Base-by-base conservation (phyloP, 2,113 vertebrate genomes). In the Solea senegalensis region DNA sequence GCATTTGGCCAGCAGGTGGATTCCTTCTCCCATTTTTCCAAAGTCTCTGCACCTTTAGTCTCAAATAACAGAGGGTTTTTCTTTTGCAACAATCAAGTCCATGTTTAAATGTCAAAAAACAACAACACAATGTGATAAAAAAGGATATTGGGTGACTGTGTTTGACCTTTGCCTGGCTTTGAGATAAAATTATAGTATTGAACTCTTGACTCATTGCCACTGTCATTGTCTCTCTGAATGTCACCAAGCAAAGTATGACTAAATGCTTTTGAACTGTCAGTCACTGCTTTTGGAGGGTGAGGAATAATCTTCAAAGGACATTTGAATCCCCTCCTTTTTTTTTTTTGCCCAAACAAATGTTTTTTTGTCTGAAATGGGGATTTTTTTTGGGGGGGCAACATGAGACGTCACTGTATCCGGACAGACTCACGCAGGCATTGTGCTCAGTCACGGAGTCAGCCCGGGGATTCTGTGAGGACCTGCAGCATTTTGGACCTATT, bases 311-410 rank as follows among this genome's bases (percentile, higher is more conserved):
- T 40, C 46, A 55, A 53, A 67, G 34, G 11, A 7, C 16, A 26
- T 39, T 62, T 80, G 78, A 74, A 78, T 58, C 68, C 54, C 69
- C 8, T 13, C 26, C 57, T 0, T 27, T 61, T 55, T 61, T 52
- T 26, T 26, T 21, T 21, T 21, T 21, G 5, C 28, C 21, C 14
- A 61, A 68, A 82, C 73, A 28, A 57, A 66, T 66, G 76, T 46
- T 74, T 56, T 34, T 74, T 76, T 75, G 71, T 83, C 60, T 85
- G 10, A 54, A 57, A 70, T 26, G 77, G 83, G 88, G 78, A 64
- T 77, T 90, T 89, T 76, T 44, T 85, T 40, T n/a, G n/a, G n/a
- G 11, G 64, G 72, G 62, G 78, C 63, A 88, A 91, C 76, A 39
- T 87, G 87, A 91, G 82, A 65, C 12, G 77, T 69, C 73, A 76